Evolutionary conservation across 35 echinoderm and acorn worm species (phyloP).

Genomic region (Apostichopus californicus): DNA sequence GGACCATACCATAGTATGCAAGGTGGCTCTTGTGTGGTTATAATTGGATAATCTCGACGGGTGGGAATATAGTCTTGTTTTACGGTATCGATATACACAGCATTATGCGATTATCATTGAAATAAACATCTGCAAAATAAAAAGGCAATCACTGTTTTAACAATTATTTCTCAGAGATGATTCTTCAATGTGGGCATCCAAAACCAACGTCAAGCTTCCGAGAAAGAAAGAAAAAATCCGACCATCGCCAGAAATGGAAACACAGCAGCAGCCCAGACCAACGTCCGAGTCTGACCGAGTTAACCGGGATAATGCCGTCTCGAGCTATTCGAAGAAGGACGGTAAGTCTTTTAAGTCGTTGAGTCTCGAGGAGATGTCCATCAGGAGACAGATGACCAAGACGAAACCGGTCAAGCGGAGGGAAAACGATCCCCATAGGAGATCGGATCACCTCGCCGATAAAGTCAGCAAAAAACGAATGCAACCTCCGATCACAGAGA

Average conservation of each 20-base stretch:
- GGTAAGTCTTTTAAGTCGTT: not conserved
- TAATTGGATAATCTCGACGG: too few relatives aligned
- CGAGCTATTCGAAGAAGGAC: not conserved
- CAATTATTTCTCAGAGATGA: not conserved
- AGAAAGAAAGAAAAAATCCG: not conserved
- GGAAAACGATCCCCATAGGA: not conserved
- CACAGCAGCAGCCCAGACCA: not conserved
- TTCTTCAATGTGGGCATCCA: not conserved
- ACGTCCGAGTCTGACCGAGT: not conserved
- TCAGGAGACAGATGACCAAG: not conserved
- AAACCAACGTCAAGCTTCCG: not conserved
- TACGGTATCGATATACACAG: too few relatives aligned
- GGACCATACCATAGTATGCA: too few relatives aligned
- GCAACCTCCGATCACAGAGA: not conserved
- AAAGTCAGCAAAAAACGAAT: not conserved
- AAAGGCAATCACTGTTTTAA: too few relatives aligned
- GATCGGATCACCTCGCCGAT: not conserved
- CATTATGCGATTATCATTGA: too few relatives aligned
- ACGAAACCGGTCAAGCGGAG: not conserved
- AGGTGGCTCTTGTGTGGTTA: too few relatives aligned
- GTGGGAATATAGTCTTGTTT: too few relatives aligned
- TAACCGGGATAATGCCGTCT: not conserved
- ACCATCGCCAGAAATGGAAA: not conserved
- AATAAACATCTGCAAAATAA: too few relatives aligned
- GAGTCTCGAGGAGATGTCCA: slow-evolving; percentile 19